These are phyloP conservation scores for Anabas testudineus DNA, from an alignment of 2,797 vertebrate species.

Conservation along the genomic window DNA sequence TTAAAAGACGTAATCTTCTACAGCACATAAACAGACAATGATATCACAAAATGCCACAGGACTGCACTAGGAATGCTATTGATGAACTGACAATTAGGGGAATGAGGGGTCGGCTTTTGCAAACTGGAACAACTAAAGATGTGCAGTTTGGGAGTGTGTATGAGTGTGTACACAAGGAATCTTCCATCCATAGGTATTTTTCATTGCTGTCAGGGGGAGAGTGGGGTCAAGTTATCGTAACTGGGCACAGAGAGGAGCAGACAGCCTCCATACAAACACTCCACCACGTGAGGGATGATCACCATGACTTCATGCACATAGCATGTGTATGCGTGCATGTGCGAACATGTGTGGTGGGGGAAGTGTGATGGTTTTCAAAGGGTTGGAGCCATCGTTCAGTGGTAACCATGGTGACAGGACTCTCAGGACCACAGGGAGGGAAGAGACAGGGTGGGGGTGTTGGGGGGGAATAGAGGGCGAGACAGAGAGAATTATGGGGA, in stretches of 20 bases:
- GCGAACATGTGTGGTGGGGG: conserved; percentile 28
- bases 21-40: conserved; percentile 10
- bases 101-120: conserved; percentile 20
- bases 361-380: conserved; percentile 55
- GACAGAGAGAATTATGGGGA: conserved; percentile 46
- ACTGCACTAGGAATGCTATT: conserved; percentile 15
- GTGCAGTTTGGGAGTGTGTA: conserved; percentile 14
- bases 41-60: conserved; percentile 27
- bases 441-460: conserved; percentile 17
- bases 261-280: conserved; percentile 58
- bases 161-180: conserved; percentile 33
- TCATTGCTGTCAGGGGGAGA: conserved; percentile 59
- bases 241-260: conserved; percentile 62
- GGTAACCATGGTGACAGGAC: conserved; percentile 79
- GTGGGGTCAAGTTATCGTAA: conserved; percentile 71
- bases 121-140: conserved; percentile 39
- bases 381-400: conserved; percentile 65
- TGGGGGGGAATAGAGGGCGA: conserved; percentile 11
- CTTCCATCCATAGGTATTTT: conserved; percentile 53
- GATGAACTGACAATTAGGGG: conserved; percentile 37
- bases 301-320: conserved; percentile 66
- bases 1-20: conserved; percentile 26
- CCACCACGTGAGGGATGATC: conserved; percentile 60
- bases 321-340: conserved; percentile 39
- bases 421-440: conserved; percentile 71